Conservation (phyloP, 2,888 invertebrate species). For the Zelleria hepariella region DNA sequence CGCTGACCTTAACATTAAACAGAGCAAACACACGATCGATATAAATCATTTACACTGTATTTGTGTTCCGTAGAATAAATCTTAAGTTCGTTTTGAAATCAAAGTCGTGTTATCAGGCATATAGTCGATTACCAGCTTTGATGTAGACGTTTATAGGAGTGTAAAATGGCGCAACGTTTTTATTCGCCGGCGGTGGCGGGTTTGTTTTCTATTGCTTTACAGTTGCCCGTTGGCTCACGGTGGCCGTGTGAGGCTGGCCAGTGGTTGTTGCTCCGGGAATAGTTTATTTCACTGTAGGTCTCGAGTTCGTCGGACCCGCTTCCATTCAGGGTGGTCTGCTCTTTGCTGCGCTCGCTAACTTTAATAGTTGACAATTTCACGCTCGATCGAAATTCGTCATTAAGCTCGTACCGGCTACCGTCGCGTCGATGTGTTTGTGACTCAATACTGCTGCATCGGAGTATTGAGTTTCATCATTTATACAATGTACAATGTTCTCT, state of each 20-base stretch:
- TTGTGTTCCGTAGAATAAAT: constrained; percentile 17
- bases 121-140: constrained; percentile 21
- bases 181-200: constrained; percentile 24
- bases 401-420: neutral
- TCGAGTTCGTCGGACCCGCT: constrained; percentile 29
- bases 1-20: neutral
- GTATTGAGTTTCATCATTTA: neutral
- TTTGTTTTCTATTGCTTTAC: constrained; percentile 26
- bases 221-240: constrained; percentile 25
- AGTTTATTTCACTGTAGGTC: constrained; percentile 40
- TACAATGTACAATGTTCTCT: neutral
- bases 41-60: constrained; percentile 7
- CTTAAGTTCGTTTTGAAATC: constrained; percentile 10
- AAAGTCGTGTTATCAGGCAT: constrained; percentile 17
- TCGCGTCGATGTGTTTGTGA: neutral
- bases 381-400: constrained; percentile 18
- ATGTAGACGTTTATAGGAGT: constrained; percentile 40
- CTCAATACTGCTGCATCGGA: neutral
- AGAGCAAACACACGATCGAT: constrained; percentile 1
- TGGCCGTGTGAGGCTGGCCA: constrained; percentile 30
- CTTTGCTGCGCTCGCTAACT: constrained; percentile 1
- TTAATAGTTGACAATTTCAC: constrained; percentile 14
- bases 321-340: constrained; percentile 37
- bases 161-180: constrained; percentile 43
- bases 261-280: constrained; percentile 28